Base-by-base conservation (phyloP, 2,113 vertebrate genomes). In the Lethenteron reissneri region DNA sequence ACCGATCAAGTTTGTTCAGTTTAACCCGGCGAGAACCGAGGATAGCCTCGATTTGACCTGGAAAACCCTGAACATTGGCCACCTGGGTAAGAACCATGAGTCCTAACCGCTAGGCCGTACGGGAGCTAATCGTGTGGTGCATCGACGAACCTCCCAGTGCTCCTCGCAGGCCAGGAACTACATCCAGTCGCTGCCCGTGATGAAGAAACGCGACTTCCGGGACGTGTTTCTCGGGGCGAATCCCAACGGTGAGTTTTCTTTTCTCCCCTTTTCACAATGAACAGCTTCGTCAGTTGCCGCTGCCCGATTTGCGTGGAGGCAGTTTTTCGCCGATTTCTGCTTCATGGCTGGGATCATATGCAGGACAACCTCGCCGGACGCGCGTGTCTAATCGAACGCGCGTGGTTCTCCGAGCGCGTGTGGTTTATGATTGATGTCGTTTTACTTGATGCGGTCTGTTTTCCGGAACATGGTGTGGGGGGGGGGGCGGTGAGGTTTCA, bases 161-260 rank as follows among this genome's bases (percentile, higher is more conserved):
- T 64, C 58, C 75, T 76, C 73, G 69, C 81, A 99, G 92, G 94
- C 92, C 58, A 88, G 94, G 82, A 95, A 91, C 70, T 97, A 96
- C 76, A 92, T 99, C 73, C 88, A 97, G 81, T 97, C 92, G 72
- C 84, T 99, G 78, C 88, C 94, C 70, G 86, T 88, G 77, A 92
- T 96, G 90, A 92, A 92, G 59, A 88, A 87, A 76, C 90, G 94
- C 79, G 91, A 99, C 79, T 81, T 99, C 79, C 87, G 86, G 75
- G 87, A 86, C 78, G 82, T 97, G 74, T 97, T 99, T 75, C 84
- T 78, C 59, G 90, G 86, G 76, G 90, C 90, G 71, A 99, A 94
- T 79, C 92, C 94, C 58, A 77, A 88, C 74, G 94, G 92, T 99
- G 80, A 84, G 86, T 71, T 56, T 17, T 12, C 57, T 71, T 69